Evolutionary conservation across 1,140 invertebrate genomes (phyloP).

Genomic region (Trachymyrmex cornetzi): DNA sequence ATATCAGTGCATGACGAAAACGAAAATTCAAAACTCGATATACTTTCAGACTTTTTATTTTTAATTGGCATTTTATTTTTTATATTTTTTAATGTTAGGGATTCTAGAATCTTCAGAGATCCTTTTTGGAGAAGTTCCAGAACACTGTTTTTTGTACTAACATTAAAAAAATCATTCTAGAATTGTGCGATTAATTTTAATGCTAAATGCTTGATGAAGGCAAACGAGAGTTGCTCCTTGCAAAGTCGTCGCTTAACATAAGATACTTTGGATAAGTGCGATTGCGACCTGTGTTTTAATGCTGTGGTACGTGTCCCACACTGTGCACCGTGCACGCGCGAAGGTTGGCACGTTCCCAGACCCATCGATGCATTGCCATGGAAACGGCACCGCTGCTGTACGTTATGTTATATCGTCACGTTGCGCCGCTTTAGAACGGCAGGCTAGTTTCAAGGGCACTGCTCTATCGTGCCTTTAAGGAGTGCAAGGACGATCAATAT

Average conservation of each 20-base stretch:
- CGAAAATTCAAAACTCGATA: not conserved
- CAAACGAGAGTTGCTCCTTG: not conserved
- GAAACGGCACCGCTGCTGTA: constrained; percentile 72
- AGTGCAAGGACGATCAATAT: constrained; percentile 62
- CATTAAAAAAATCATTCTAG: not conserved
- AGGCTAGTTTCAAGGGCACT: constrained; percentile 70
- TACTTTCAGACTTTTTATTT: not conserved
- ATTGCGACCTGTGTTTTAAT: not conserved
- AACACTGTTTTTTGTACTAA: not conserved
- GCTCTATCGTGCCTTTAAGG: constrained; percentile 63
- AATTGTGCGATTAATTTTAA: not conserved
- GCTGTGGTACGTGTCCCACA: not conserved
- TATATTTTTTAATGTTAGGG: not conserved
- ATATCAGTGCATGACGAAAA: not conserved
- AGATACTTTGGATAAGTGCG: not conserved
- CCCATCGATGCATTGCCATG: constrained; percentile 78
- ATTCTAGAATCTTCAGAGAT: not conserved
- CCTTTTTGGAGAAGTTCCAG: not conserved
- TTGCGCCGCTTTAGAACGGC: constrained; percentile 28
- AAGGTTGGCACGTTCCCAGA: constrained; percentile 47
- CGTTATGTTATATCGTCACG: constrained; percentile 51
- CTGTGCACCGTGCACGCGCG: constrained; percentile 30
- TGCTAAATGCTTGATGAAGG: not conserved
- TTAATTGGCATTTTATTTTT: not conserved
- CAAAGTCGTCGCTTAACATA: not conserved